Conservation (phyloP, 2,797 vertebrate species). For the Gymnoscopelus braueri region DNA sequence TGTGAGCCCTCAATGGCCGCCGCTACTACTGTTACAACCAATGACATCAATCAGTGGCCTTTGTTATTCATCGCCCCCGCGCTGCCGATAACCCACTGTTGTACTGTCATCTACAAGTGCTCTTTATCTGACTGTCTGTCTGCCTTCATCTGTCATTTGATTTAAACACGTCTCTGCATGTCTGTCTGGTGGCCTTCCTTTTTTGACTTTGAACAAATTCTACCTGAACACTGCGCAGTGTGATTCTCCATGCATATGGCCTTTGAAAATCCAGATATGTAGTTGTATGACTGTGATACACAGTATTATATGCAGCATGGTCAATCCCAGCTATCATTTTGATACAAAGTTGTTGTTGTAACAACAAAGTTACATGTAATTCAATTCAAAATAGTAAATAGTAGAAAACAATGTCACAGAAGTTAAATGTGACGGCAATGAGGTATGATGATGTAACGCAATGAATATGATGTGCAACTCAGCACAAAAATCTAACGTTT, state of each 20-base stretch:
- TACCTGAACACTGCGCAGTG: neutral
- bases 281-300: neutral
- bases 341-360: too few species aligned
- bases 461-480: neutral
- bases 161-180: conserved; percentile 12
- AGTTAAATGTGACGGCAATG: neutral
- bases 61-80: conserved; percentile 32
- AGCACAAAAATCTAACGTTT: conserved; percentile 30
- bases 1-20: conserved; percentile 16
- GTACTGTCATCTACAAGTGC: conserved; percentile 11
- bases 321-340: too few species aligned
- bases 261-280: neutral
- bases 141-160: conserved; percentile 12
- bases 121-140: conserved; percentile 23
- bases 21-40: conserved; percentile 26
- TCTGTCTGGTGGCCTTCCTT: neutral
- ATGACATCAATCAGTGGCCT: conserved; percentile 46
- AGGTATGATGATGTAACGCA: conserved; percentile 14
- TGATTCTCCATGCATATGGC: too few species aligned
- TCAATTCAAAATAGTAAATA: too few species aligned
- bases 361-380: too few species aligned
- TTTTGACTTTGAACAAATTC: neutral
- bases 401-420: too few species aligned
- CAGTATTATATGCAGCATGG: too few species aligned
- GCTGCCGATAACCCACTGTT: conserved; percentile 28